Percentiles rank a stretch among this genome's conserved stretches.
These are phyloP conservation scores for Eristalis intricaria DNA, from an alignment of 2,888 invertebrate genomes.

Conservation along the genomic window DNA sequence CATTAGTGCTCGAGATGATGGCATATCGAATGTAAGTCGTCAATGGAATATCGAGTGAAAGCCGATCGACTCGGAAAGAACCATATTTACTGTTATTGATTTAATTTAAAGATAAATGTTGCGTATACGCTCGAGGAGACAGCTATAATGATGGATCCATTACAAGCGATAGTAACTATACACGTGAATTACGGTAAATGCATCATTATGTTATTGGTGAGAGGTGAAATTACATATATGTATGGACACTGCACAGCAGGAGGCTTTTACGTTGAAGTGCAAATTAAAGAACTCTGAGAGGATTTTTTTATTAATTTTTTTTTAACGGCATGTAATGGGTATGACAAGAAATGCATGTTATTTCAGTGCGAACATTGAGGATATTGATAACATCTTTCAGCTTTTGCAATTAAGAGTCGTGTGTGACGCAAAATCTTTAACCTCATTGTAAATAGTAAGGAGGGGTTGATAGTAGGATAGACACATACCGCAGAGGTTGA, in stretches of 20 bases:
- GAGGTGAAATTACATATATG: not conserved
- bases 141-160: slow-evolving; percentile 57
- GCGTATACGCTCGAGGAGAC: slow-evolving; percentile 38
- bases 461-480: too few relatives aligned
- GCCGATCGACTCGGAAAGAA: not conserved
- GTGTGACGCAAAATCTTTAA: too few relatives aligned
- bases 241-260: not conserved
- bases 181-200: slow-evolving; percentile 33
- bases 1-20: not conserved
- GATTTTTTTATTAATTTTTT: not conserved
- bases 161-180: slow-evolving; percentile 49
- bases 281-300: not conserved
- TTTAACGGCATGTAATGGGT: not conserved
- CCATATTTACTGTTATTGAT: slow-evolving; percentile 22
- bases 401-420: too few relatives aligned
- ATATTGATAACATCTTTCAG: too few relatives aligned
- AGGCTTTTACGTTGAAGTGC: not conserved
- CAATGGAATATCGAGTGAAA: not conserved
- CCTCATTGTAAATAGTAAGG: too few relatives aligned
- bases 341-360: not conserved
- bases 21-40: not conserved
- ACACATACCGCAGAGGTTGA: too few relatives aligned
- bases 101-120: slow-evolving; percentile 15
- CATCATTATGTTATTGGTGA: slow-evolving; percentile 50
- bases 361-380: not conserved